phyloP scores from a whole-genome alignment of 1,140 invertebrate species.

The Parapsyche elsis region DNA sequence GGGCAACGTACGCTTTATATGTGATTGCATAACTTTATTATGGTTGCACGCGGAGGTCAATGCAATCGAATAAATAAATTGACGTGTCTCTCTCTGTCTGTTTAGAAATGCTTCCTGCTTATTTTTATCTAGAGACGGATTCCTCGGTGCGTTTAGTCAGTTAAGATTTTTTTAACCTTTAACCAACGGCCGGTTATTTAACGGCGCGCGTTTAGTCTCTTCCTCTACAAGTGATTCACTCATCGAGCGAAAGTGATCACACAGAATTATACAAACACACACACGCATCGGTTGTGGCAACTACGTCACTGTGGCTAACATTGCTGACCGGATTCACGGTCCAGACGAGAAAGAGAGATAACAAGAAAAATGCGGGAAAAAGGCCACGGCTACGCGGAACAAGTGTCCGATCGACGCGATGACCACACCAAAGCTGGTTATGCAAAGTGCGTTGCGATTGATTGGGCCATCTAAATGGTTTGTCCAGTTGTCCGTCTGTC shows the following conservation, averaged over 20 bases:
- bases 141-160: not conserved
- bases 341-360: not conserved
- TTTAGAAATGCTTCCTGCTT: not conserved
- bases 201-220: not conserved
- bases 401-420: too few species aligned
- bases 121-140: not conserved
- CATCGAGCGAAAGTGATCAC: not conserved
- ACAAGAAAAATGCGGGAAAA: not conserved
- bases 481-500: too few species aligned
- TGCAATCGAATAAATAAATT: not conserved
- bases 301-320: slow-evolving; percentile 2
- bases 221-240: not conserved
- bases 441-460: too few species aligned
- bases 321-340: slow-evolving; percentile 26
- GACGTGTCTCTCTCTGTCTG: not conserved
- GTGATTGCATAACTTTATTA: too few species aligned
- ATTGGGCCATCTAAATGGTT: too few species aligned
- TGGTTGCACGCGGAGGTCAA: not conserved
- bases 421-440: too few species aligned
- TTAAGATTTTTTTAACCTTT: not conserved
- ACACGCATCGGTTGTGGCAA: not conserved
- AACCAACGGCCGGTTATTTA: slow-evolving; percentile 7
- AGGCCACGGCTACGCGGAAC: not conserved
- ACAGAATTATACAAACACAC: not conserved
- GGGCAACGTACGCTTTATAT: too few species aligned